Evolutionary conservation across 53 echinoderm and acorn worm genomes (phyloP), one percentile per base, ranked within the genome.

Genomic region (Holothuria leucospilota): DNA sequence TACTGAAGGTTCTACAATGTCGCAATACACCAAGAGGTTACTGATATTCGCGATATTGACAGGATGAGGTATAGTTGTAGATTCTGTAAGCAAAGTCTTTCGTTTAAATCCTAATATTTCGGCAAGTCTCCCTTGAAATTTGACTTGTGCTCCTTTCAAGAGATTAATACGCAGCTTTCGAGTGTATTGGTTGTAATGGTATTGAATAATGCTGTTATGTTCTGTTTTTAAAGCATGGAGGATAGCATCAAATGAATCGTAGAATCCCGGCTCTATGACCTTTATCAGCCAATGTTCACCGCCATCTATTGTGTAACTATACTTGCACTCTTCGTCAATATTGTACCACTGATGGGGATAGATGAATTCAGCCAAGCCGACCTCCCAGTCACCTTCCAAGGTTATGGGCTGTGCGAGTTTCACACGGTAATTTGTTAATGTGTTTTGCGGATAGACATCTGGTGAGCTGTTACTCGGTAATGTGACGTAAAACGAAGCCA

Each of bases 311-410:
- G 78, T 78, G 20, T 78, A 78, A 29, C 28, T 29, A 51, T 82
- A 82, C 51, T 82, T 63, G 41, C 30, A 60, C 29, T 20, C 13
- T 40, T 64, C 61, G 39, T 82, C 82, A 49, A 77, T 38, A 46
- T 90, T 90, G 53, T 78, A 85, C 90, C 90, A 90, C 13, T 77
- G 85, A 51, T 85, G 58, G 7, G 90, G 90, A 70, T 69, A 90
- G 24, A 53, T 58, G 5, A 86, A 39, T 51, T 90, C 90, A 0
- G 61, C 86, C n/a, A 90, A 30, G 8, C 61, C 90, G 13, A 69
- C 69, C 51, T 34, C 34, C 34, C 34, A 34, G 34, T 34, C 34
- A 3, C 34, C 34, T 34, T 34, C 34, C 34, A 3, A 34, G 3
- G 34, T 34, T 34, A 34, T 34, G 3, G 34, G 82, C 34, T 82